Conservation (phyloP, 2,797 vertebrate species). For the Selene dorsalis region DNA sequence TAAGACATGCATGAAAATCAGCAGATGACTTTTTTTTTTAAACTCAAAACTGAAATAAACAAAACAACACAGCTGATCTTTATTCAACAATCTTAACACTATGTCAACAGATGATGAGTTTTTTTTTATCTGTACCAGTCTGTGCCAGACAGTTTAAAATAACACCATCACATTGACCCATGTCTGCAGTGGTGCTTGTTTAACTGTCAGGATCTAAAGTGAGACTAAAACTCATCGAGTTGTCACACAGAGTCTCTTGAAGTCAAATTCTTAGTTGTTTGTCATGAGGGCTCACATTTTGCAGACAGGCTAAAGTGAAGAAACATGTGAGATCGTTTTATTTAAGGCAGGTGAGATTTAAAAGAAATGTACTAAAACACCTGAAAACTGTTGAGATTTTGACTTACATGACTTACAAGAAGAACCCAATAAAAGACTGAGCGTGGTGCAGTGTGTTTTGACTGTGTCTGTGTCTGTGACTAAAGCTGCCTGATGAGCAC, state of each 20-base stretch:
- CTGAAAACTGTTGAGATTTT: constrained; percentile 4
- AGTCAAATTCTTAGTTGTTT: neutral
- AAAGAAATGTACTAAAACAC: neutral
- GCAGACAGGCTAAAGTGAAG: neutral
- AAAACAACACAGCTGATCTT: too few species aligned
- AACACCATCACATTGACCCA: neutral
- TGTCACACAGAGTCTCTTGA: neutral
- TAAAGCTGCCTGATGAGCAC: constrained; percentile 35
- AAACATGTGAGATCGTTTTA: neutral
- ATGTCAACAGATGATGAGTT: too few species aligned
- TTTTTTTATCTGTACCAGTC: too few species aligned
- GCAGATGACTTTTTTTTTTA: neutral
- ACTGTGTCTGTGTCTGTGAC: neutral
- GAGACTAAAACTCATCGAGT: neutral
- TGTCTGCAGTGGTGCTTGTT: neutral
- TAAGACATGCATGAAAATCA: neutral
- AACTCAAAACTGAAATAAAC: neutral
- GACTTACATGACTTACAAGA: too few species aligned
- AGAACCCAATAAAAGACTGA: neutral
- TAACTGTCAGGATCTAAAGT: neutral
- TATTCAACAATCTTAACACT: too few species aligned
- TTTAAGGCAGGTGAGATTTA: neutral
- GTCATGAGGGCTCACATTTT: neutral
- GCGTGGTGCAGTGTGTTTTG: neutral
- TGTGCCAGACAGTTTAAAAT: neutral